These are phyloP conservation scores for Bellardia bayeri DNA, from an alignment of 2,888 invertebrate genomes.

Conservation along the genomic window DNA sequence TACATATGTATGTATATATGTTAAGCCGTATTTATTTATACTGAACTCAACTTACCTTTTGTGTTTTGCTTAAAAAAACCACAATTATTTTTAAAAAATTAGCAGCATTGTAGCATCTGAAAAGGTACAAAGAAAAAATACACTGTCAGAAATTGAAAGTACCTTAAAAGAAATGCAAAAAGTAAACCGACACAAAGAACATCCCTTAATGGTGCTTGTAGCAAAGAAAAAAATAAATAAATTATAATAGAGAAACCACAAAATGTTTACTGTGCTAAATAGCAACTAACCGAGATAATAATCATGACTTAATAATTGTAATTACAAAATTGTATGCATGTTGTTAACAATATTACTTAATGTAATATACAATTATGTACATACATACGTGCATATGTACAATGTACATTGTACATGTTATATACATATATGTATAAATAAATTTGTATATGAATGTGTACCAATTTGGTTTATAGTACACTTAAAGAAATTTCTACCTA, in stretches of 20 bases:
- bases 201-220: neutral
- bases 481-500: neutral
- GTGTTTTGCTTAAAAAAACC: conserved; percentile 24
- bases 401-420: too few relatives aligned
- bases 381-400: too few relatives aligned
- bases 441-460: too few relatives aligned
- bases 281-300: conserved; percentile 18
- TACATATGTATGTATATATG: too few relatives aligned
- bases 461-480: neutral
- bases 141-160: conserved; percentile 14
- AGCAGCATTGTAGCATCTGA: conserved; percentile 21
- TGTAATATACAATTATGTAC: too few relatives aligned
- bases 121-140: conserved; percentile 30
- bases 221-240: too few relatives aligned
- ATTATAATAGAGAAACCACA: neutral
- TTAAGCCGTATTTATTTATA: too few relatives aligned
- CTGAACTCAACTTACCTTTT: conserved; percentile 39
- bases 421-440: too few relatives aligned
- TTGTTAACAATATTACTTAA: neutral
- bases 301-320: conserved; percentile 35
- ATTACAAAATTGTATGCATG: neutral
- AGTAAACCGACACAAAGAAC: neutral
- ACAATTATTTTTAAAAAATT: conserved; percentile 28
- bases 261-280: neutral
- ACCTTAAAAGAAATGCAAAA: neutral